Evolutionary conservation across 2,113 vertebrate species (phyloP).

Genomic region (Rhea americana): DNA sequence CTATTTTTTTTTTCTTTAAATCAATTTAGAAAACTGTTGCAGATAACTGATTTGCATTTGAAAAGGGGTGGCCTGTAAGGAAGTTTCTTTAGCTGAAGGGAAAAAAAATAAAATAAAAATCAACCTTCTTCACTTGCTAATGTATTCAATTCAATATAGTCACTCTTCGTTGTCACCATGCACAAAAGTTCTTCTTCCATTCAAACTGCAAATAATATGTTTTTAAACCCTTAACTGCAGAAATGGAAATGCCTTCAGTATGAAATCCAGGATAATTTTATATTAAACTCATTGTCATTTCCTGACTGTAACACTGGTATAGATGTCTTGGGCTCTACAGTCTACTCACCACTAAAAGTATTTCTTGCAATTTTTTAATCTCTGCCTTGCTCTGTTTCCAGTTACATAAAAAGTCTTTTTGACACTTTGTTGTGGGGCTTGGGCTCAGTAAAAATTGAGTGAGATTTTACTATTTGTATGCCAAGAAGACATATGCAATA

Average conservation of each 20-base stretch:
- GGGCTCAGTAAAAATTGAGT: neutral
- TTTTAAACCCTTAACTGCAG: neutral
- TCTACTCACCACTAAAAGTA: neutral
- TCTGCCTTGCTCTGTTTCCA: neutral
- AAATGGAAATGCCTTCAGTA: neutral
- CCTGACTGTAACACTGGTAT: neutral
- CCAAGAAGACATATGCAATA: neutral
- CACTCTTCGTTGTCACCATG: neutral
- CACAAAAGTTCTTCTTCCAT: neutral
- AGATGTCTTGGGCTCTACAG: rapidly evolving
- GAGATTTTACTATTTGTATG: neutral
- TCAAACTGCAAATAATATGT: neutral
- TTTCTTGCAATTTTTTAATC: neutral
- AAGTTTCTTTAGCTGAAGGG: neutral
- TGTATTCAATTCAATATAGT: neutral
- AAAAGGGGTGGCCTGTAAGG: neutral
- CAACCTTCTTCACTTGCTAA: neutral
- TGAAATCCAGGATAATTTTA: neutral
- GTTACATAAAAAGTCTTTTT: neutral
- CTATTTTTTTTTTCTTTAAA: neutral
- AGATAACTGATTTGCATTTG: neutral
- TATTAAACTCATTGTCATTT: neutral
- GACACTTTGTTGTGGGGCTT: neutral
- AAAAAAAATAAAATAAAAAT: neutral
- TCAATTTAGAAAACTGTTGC: neutral